A percentile compares a stretch with the other conserved stretches of the same genome.
Conservation (phyloP, 2,888 invertebrate genomes). For the Chironomus riparius region DNA sequence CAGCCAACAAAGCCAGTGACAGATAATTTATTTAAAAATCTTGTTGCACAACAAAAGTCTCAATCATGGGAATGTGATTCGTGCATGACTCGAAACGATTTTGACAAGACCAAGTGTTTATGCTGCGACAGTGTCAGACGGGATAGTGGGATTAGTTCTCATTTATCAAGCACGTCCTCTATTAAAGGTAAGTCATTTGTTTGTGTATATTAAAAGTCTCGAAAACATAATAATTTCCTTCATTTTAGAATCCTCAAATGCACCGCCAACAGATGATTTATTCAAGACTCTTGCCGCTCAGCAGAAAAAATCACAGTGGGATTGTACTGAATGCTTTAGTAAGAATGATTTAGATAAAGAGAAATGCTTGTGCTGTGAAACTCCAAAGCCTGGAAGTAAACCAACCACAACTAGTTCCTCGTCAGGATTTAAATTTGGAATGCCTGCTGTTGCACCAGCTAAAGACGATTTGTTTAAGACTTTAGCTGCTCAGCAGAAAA, state of each 20-base stretch:
- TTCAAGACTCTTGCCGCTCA: slow-evolving; percentile 43
- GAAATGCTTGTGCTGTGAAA: slow-evolving; percentile 49
- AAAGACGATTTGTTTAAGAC: slow-evolving; percentile 27
- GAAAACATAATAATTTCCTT: too few species aligned
- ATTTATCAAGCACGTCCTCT: neutral
- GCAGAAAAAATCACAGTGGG: slow-evolving; percentile 49
- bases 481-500: slow-evolving; percentile 27
- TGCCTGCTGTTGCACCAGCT: slow-evolving; percentile 38
- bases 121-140: slow-evolving; percentile 45
- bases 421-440: slow-evolving; percentile 20
- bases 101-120: slow-evolving; percentile 44
- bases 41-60: slow-evolving; percentile 36
- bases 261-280: slow-evolving; percentile 35
- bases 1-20: neutral
- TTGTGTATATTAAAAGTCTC: too few species aligned
- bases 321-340: slow-evolving; percentile 55
- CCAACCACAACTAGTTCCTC: neutral
- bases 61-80: slow-evolving; percentile 51
- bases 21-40: slow-evolving; percentile 39
- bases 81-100: slow-evolving; percentile 52
- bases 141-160: neutral
- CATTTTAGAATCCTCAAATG: neutral
- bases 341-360: slow-evolving; percentile 45
- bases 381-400: slow-evolving; percentile 37
- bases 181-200: neutral